Base-by-base conservation (phyloP, 2,797 vertebrate genomes). In the Salarias fasciatus region DNA sequence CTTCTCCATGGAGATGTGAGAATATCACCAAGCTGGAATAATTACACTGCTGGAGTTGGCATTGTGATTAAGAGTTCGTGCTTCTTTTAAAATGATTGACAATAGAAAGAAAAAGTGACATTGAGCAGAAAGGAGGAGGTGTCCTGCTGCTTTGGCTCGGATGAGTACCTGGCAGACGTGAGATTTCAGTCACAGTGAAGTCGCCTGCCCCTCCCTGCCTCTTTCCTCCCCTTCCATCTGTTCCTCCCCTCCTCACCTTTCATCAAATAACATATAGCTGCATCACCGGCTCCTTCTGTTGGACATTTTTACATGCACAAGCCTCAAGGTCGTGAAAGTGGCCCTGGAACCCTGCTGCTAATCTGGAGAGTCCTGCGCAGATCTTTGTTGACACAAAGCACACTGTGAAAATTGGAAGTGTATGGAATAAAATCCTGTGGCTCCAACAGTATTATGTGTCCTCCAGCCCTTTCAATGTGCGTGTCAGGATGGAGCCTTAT, bases 121-220 rank as follows among this genome's bases (percentile, higher is more conserved):
- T 14, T 75, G 18, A 24, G 18, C 28, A n/a, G 50, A 30, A 3
- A 57, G 46, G 42, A 48, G 7, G 51, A 29, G 18, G 12, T n/a
- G 6, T 66, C 48, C 53, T 51, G 49, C 56, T 54, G 70, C 69
- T 48, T 36, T 51, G 54, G 18, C 52, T 49, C 30, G 40, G 15
- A 4, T 14, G 33, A 38, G 50, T 44, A 33, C 42, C 55, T 53
- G 40, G 11, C 31, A 37, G 30, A 52, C 46, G 45, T 3, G 13
- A 30, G 10, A 63, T 55, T 56, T 56, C 30, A 70, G 14, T 52
- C 47, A 30, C 15, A 41, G 30, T 11, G 3, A 58, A 18, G 3
- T 50, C 18, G 4, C 28, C 12, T 13, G 10, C 38, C 37, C 11
- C 53, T 35, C 40, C 37, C 18, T 24, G 18, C 18, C 18, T 2